Evolutionary conservation across 2,797 vertebrate species (phyloP), one percentile per base, ranked within the genome.

Genomic region (Enteromius anoplus): DNA sequence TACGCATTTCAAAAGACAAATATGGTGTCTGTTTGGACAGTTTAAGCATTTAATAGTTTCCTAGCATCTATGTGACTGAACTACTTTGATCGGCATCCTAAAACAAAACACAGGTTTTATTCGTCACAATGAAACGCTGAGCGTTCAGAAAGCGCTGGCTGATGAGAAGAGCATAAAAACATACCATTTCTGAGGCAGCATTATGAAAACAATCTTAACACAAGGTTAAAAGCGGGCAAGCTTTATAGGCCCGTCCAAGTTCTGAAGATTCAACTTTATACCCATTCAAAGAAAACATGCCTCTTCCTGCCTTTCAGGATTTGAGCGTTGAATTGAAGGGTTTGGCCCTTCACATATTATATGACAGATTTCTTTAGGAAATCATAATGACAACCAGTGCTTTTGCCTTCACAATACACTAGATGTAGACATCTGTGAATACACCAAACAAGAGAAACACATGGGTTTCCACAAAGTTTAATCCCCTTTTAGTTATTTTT

Each of bases 191-290:
- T 83, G 58, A 62, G 60, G 11, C 60, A 5, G 72, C 80, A 85
- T 90, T 77, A 73, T 66, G 40, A 80, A 84, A 84, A 80, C 85
- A 53, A 88, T 90, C 91, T 58, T 60, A 66, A 89, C 87, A 92
- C 88, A 90, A 65, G 72, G 79, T 75, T 87, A 84, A 88, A 91
- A 76, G 88, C 85, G 90, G 88, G 87, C 91, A 75, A 89, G 91
- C 89, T 90, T 90, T 89, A 89, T 90, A 90, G 91, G 66, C 91
- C 90, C 3, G 64, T 88, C 85, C 72, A 68, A 88, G 79, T 87
- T 90, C 89, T 90, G 82, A 89, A 91, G 64, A 82, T 85, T 76
- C 85, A 62, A 85, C 68, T 85, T 88, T 90, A 91, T 89, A 84
- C 87, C 82, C 34, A 60, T 45, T 89, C 85, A 88, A 78, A 89